These are phyloP conservation scores for Astreopora myriophthalma DNA, from an alignment of 64 coral and sea anemone species.

Conservation along the genomic window DNA sequence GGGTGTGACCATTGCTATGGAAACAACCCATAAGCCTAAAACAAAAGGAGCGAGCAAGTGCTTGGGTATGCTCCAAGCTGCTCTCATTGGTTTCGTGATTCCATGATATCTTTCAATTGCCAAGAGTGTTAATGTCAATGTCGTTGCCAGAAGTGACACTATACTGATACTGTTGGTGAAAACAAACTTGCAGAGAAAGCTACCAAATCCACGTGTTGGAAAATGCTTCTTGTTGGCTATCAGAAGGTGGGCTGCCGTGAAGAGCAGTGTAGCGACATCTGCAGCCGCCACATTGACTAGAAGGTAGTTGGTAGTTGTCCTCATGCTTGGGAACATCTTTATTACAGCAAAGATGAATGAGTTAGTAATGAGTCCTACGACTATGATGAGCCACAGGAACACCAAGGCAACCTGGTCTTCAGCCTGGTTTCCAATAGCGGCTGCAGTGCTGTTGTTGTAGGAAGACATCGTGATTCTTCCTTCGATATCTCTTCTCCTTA, in stretches of 20 bases:
- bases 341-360: conserved; percentile 13
- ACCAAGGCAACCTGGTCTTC: no score
- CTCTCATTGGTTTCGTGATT: conserved; percentile 50
- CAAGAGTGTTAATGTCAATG: conserved; percentile 46
- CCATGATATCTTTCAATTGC: conserved; percentile 71
- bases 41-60: conserved; percentile 48
- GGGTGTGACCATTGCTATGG: conserved; percentile 9
- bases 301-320: conserved; percentile 38
- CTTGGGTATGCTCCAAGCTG: background rate
- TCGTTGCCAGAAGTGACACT: conserved; percentile 35
- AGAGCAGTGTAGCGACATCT: conserved; percentile 5
- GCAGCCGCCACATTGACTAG: conserved; percentile 28
- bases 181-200: conserved; percentile 76
- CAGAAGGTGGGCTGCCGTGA: background rate
- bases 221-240: background rate
- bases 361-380: conserved; percentile 1
- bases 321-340: background rate
- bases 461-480: no score
- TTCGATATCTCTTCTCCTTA: no score
- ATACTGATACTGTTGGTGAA: conserved; percentile 38
- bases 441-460: no score
- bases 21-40: conserved; percentile 31
- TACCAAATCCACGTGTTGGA: background rate
- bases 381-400: conserved; percentile 8
- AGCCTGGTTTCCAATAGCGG: no score